Base-by-base conservation (phyloP, 2,113 vertebrate genomes). In the Glareola pratincola region DNA sequence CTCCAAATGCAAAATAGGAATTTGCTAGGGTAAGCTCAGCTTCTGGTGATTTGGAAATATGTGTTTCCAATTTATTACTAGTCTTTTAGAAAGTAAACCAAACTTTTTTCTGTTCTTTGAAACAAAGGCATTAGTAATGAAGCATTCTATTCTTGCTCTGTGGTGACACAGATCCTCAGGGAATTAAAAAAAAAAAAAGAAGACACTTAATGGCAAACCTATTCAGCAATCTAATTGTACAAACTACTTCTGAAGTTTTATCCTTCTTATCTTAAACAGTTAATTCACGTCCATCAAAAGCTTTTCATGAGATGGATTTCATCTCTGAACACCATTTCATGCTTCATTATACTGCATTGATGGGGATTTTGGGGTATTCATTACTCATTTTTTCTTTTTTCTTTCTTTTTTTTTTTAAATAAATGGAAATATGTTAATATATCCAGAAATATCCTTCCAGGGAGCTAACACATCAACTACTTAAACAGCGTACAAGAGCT, bases 301-400 rank as follows among this genome's bases (percentile, higher is more conserved):
- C 59, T 96, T 93, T 94, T 88, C 50, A 75, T 87, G 87, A 96
- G 96, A 93, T 78, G 64, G 75, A 96, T 97, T 97, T 97, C 54
- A 80, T 95, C 94, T 97, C 78, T 78, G 78, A 96, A 89, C 8
- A 56, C 92, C 66, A 95, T 98, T 97, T 97, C 95, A 94, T 88
- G 96, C 95, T 96, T 98, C 95, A 73, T 97, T 98, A 96, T 97
- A 71, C 85, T 56, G 24, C 54, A 47, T 29, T 91, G 96, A 95
- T 93, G 80, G 75, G 76, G 64, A 86, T 72, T 96, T 97, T 19
- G 66, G 60, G 84, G 75, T 73, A 32, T 68, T 91, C 91, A 87
- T 97, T 88, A 92, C 39, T 95, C 82, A 86, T 45, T 74, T 57
- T 62, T 73, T 45, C 34, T 1, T 8, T 23, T 77, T 45, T 20